Percentiles rank a stretch among this genome's conserved stretches.
Conservation (phyloP, 2,797 vertebrate genomes). For the Iguana delicatissima region DNA sequence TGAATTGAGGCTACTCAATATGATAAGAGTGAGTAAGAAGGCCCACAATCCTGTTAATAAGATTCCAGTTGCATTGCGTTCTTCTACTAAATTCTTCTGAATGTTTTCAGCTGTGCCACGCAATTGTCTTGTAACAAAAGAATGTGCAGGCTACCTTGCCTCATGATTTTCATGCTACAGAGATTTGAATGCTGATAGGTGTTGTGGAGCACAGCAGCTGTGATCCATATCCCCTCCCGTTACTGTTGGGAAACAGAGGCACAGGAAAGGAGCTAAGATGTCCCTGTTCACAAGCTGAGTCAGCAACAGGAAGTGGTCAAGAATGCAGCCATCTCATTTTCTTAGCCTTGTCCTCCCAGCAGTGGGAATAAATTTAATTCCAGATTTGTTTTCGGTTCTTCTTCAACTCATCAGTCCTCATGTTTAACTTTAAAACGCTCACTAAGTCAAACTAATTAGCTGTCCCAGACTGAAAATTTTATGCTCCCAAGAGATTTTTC, state of each 20-base stretch:
- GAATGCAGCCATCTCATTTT: not conserved
- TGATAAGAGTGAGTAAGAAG: not conserved
- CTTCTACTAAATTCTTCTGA: not conserved
- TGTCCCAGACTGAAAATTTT: not conserved
- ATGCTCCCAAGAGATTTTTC: not conserved
- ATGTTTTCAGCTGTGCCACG: not conserved
- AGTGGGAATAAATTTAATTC: not conserved
- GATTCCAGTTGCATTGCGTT: not conserved
- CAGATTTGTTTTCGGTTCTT: not conserved
- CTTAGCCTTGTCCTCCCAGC: not conserved
- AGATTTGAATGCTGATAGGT: not conserved
- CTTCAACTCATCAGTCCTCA: not conserved
- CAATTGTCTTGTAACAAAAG: not conserved
- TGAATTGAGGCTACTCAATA: not conserved
- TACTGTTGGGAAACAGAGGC: constrained; percentile 15
- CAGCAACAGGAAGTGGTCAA: constrained; percentile 29
- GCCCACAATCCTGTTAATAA: not conserved
- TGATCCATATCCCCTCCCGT: not conserved
- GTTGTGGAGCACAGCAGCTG: not conserved
- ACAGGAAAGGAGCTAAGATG: constrained; percentile 22
- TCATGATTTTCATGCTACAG: not conserved
- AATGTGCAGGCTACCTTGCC: not conserved
- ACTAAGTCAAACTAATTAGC: not conserved
- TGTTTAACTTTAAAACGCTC: not conserved
- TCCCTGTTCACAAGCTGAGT: constrained; percentile 24